A percentile compares a stretch with the other conserved stretches of the same genome.
Evolutionary conservation across 2,797 vertebrate genomes (phyloP).

Genomic region (Sebastolobus altivelis): DNA sequence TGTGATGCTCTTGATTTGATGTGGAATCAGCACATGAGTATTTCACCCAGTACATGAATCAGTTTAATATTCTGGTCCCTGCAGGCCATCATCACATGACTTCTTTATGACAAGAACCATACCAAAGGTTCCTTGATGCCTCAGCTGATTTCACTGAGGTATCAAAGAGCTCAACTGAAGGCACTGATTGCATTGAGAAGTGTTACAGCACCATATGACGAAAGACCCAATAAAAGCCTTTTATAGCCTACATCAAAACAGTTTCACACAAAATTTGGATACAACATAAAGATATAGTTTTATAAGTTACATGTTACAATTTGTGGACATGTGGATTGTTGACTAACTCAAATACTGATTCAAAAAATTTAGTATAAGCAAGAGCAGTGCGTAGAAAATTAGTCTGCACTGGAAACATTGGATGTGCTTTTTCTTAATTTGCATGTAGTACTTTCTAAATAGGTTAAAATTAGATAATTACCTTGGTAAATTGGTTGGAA

Average conservation of each 20-base stretch:
- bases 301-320: not conserved
- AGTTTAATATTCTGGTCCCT: slow-evolving; percentile 5
- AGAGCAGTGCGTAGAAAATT: not conserved
- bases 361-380: not conserved
- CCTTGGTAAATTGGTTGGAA: not conserved
- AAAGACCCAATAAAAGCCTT: not conserved
- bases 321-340: not conserved
- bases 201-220: not conserved
- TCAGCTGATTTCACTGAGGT: not conserved
- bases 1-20: not conserved
- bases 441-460: not conserved
- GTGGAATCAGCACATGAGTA: not conserved
- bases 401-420: not conserved
- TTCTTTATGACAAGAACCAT: slow-evolving; percentile 1
- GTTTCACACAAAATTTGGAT: not conserved
- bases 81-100: not conserved
- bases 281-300: not conserved
- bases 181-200: not conserved
- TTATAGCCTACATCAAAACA: not conserved
- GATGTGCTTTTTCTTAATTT: not conserved
- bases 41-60: not conserved
- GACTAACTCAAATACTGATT: not conserved
- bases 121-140: not conserved
- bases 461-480: not conserved
- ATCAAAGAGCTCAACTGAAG: slow-evolving; percentile 2